Evolutionary conservation across 1,140 invertebrate genomes (phyloP).

Genomic region (Pogonus chalceus): DNA sequence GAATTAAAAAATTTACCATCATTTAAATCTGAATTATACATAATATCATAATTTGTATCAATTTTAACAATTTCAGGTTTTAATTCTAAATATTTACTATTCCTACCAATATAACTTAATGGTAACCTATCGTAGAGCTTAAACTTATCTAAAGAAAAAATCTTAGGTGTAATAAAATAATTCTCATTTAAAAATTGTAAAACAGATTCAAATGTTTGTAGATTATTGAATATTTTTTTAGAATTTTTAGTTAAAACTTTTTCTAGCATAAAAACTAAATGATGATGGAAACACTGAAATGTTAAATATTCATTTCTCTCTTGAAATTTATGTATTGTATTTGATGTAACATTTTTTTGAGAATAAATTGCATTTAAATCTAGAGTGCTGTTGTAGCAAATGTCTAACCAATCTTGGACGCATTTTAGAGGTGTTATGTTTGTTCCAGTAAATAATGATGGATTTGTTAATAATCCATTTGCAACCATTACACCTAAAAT

Average conservation of each 20-base stretch:
- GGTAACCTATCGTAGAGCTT: constrained; percentile 18
- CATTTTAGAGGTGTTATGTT: constrained; percentile 61
- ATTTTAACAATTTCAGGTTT: constrained; percentile 14
- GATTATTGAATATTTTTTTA: constrained; percentile 65
- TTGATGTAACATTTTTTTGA: constrained; percentile 21
- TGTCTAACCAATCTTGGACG: constrained; percentile 77
- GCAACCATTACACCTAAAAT: constrained; percentile 75
- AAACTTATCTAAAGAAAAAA: constrained; percentile 32
- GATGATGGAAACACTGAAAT: constrained; percentile 84
- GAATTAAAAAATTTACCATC: constrained; percentile 1
- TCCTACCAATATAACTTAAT: constrained; percentile 19
- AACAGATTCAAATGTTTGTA: constrained; percentile 57
- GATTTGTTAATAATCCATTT: constrained; percentile 81
- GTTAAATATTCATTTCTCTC: constrained; percentile 41
- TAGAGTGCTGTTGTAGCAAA: constrained; percentile 41
- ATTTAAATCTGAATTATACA: background rate
- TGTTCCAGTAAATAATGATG: constrained; percentile 69
- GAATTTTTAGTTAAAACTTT: constrained; percentile 60
- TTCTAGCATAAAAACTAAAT: constrained; percentile 89
- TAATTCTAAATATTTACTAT: constrained; percentile 25
- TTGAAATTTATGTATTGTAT: constrained; percentile 28
- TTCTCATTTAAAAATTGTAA: constrained; percentile 57
- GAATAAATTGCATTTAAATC: constrained; percentile 12
- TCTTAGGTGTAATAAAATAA: constrained; percentile 38
- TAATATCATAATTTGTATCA: background rate